Evolutionary conservation across 2,113 vertebrate species (phyloP).

Genomic region (Neotoma lepida): DNA sequence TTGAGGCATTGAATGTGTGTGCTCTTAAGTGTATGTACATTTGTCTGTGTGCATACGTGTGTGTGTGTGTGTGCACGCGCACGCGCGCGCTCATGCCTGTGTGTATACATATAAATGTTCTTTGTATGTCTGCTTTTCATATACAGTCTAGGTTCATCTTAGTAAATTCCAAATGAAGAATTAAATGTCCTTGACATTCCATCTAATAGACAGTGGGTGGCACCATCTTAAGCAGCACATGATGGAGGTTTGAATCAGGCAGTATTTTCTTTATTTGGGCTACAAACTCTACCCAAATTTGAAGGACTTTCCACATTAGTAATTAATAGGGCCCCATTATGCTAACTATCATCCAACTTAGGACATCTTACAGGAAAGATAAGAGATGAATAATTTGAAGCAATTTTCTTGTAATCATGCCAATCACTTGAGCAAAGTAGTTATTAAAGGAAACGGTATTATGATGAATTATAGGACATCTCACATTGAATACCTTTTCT

Average conservation of each 20-base stretch:
- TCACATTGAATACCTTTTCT: constrained; percentile 88
- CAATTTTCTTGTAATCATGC: constrained; percentile 92
- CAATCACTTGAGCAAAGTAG: constrained; percentile 92
- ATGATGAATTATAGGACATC: constrained; percentile 91
- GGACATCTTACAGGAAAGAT: constrained; percentile 90
- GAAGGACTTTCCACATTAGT: constrained; percentile 88
- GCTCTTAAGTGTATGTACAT: background rate
- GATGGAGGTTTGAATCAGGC: constrained; percentile 67
- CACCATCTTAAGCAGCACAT: constrained; percentile 76
- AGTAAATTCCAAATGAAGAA: constrained; percentile 57
- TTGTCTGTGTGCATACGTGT: no score
- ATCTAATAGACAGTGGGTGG: constrained; percentile 81
- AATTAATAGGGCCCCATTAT: constrained; percentile 90
- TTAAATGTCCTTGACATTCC: constrained; percentile 76
- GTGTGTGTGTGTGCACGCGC: background rate
- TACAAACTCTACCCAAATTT: constrained; percentile 85
- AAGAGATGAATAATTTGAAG: constrained; percentile 92
- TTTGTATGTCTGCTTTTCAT: background rate
- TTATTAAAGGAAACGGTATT: constrained; percentile 92
- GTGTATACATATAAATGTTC: background rate
- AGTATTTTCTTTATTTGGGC: constrained; percentile 85
- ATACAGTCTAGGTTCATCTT: constrained; percentile 27
- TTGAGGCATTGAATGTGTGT: background rate
- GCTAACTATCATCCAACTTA: constrained; percentile 89
- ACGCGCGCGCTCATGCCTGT: background rate